Conservation (phyloP, 2,888 invertebrate genomes). For the Lasioglossum malachurum region DNA sequence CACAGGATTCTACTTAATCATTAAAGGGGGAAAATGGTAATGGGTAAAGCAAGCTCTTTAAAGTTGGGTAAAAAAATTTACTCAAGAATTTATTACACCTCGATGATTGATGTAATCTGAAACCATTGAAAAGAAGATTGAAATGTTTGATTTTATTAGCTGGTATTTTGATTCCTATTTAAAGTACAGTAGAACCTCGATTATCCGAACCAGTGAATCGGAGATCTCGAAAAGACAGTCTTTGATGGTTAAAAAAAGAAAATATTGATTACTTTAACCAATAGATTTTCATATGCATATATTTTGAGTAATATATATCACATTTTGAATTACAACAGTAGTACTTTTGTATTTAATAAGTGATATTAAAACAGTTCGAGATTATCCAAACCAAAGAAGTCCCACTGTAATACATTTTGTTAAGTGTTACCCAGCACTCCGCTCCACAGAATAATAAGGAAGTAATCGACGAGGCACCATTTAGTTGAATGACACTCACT, state of each 20-base stretch:
- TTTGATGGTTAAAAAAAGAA: too few relatives aligned
- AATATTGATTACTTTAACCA: too few relatives aligned
- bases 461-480: background rate
- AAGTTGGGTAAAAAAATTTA: background rate
- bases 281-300: too few relatives aligned
- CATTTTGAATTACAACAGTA: too few relatives aligned
- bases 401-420: background rate
- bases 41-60: too few relatives aligned
- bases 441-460: background rate
- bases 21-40: too few relatives aligned
- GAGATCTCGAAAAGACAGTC: too few relatives aligned
- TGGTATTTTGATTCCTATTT: background rate
- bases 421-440: background rate
- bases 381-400: too few relatives aligned
- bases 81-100: background rate
- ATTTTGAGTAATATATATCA: too few relatives aligned
- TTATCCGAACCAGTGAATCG: too few relatives aligned
- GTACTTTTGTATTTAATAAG: too few relatives aligned
- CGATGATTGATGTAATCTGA: background rate
- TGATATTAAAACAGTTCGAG: too few relatives aligned
- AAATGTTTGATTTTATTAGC: background rate
- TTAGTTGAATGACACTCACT: background rate
- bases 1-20: background rate
- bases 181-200: background rate
- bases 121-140: background rate